Percentiles rank a stretch among this genome's conserved stretches.
Evolutionary conservation across 2,888 invertebrate genomes (phyloP).

Genomic region (Nomada flava): DNA sequence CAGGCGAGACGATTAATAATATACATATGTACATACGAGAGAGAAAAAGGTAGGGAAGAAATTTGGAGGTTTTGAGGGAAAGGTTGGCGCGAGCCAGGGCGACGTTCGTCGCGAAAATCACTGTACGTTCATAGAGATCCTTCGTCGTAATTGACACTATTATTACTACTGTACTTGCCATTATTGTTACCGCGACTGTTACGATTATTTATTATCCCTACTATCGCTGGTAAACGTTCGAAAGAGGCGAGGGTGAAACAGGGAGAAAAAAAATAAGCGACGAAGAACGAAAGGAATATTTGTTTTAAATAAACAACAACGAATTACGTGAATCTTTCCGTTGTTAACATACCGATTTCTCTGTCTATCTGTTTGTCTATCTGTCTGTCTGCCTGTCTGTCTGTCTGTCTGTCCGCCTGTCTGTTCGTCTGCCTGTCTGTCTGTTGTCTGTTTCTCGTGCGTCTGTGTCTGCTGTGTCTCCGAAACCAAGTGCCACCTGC

Average conservation of each 20-base stretch:
- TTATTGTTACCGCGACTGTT: constrained; percentile 68
- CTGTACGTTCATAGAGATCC: constrained; percentile 60
- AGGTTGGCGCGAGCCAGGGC: background rate
- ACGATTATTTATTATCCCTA: constrained; percentile 66
- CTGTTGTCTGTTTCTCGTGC: constrained; percentile 66
- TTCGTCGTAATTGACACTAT: constrained; percentile 56
- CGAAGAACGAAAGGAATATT: constrained; percentile 50
- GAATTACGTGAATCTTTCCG: constrained; percentile 75
- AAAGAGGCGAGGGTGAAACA: background rate
- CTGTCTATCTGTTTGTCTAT: constrained; percentile 75
- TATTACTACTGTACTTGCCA: constrained; percentile 66
- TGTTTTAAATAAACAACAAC: constrained; percentile 80
- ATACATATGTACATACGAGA: constrained; percentile 74
- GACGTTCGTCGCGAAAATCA: constrained; percentile 59
- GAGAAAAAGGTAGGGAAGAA: constrained; percentile 28
- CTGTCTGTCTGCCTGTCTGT: constrained; percentile 67
- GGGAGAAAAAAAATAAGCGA: background rate
- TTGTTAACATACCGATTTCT: constrained; percentile 74
- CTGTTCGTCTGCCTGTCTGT: constrained; percentile 64
- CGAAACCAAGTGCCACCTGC: constrained; percentile 71
- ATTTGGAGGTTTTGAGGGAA: background rate
- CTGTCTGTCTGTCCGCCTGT: constrained; percentile 69
- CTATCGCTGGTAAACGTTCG: constrained; percentile 32
- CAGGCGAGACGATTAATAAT: constrained; percentile 50
- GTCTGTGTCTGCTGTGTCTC: constrained; percentile 65